These are phyloP conservation scores for Lucinisca nassula DNA, from an alignment of 2,888 invertebrate species.

Conservation along the genomic window DNA sequence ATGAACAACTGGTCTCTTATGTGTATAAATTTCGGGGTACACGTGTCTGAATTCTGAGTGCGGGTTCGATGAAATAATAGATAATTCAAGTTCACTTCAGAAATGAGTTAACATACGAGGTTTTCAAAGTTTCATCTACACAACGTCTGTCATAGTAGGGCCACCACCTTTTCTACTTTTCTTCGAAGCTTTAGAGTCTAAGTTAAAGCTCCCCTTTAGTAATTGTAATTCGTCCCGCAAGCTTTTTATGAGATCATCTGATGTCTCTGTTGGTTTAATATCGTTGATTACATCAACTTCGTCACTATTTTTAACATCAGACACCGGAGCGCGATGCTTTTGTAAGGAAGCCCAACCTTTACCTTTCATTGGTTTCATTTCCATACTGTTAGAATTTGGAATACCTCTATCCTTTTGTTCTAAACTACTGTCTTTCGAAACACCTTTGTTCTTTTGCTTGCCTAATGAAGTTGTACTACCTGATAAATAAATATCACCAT, in stretches of 20 bases:
- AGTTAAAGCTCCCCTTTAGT: not conserved
- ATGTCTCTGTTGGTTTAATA: slow-evolving; percentile 16
- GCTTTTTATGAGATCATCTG: slow-evolving; percentile 47
- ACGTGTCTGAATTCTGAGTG: not conserved
- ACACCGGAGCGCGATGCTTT: slow-evolving; percentile 18
- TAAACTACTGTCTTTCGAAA: not conserved
- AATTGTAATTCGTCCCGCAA: slow-evolving; percentile 51
- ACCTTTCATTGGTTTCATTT: slow-evolving; percentile 17
- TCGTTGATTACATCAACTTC: slow-evolving; percentile 39
- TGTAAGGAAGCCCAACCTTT: slow-evolving; percentile 14
- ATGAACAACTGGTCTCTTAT: not conserved
- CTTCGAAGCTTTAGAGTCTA: not conserved
- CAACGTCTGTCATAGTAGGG: not conserved
- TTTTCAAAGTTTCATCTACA: not conserved
- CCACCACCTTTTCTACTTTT: not conserved
- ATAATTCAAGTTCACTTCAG: not conserved
- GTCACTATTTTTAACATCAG: slow-evolving; percentile 20
- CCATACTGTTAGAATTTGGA: not conserved
- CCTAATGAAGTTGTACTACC: slow-evolving; percentile 42
- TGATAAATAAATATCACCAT: slow-evolving; percentile 28
- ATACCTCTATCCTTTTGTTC: not conserved
- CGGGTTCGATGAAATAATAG: not conserved
- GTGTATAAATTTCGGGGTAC: not conserved
- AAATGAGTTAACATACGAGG: not conserved
- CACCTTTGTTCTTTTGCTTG: not conserved